Evolutionary conservation across 2,113 vertebrate species (phyloP), one percentile per base, ranked within the genome.

Genomic region (Chloebia gouldiae): DNA sequence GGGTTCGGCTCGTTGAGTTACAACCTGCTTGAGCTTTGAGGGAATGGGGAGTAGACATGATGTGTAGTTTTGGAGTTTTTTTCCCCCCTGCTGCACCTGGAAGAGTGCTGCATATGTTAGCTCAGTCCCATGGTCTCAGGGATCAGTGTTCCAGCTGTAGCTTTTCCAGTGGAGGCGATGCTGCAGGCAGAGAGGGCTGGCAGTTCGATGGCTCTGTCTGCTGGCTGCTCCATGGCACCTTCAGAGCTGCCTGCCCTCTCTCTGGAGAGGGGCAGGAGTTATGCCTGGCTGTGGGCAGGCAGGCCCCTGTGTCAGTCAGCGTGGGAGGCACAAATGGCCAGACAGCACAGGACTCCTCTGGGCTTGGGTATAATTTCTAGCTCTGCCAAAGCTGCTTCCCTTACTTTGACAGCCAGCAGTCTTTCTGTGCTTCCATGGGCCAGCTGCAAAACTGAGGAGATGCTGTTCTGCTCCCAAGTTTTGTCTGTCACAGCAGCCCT

Each of bases 191-290:
- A 71, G 65, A 54, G 71, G 28, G 54, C 63, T 92, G 77, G 59
- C 37, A 21, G 33, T 17, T 51, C 1, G 0, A 0, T 13, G 15
- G 22, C 56, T 63, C 47, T 0, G 3, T 51, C 33, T 73, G 45
- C 70, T 60, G 63, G 13, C 17, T 83, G 40, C 53, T 80, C 49
- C 28, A 8, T 22, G 47, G 85, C 81, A 51, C 31, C 54, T 45
- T 53, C n/a, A 11, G 69, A 31, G 65, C 69, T 70, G n/a, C 59
- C 61, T 57, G 40, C 28, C 23, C 28, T 61, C 30, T 81, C 25
- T 54, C 22, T 5, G 11, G 69, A 61, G 42, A 10, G 39, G 37
- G 21, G 4, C 0, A 1, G 45, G n/a, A 31, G 5, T 15, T 31
- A 24, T 40, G 59, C 17, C 1, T 1, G 1, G 16, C 4, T 33